Percentiles rank a stretch among this genome's conserved stretches.
These are phyloP conservation scores for Micrasema longulum DNA, from an alignment of 1,140 invertebrate genomes.

Conservation along the genomic window DNA sequence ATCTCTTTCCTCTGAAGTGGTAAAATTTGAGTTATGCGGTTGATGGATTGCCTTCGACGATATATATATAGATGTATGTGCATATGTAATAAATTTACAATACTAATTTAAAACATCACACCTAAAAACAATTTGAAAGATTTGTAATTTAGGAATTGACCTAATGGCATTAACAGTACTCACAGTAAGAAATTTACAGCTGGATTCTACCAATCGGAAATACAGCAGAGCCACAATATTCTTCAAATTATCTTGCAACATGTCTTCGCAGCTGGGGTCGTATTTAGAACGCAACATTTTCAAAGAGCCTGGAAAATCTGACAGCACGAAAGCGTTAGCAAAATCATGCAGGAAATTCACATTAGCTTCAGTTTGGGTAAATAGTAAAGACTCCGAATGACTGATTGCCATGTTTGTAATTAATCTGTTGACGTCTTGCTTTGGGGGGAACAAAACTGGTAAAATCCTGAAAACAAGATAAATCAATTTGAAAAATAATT, in stretches of 20 bases:
- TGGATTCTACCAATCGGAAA: conserved; percentile 65
- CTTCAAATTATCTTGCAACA: conserved; percentile 56
- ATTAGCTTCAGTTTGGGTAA: conserved; percentile 15
- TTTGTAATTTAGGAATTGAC: too few relatives aligned
- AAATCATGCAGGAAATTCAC: conserved; percentile 47
- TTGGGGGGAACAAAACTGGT: conserved; percentile 1
- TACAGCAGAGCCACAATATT: conserved; percentile 58
- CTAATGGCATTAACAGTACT: conserved; percentile 61
- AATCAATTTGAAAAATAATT: conserved; percentile 1
- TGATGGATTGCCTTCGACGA: too few relatives aligned
- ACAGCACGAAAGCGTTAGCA: conserved; percentile 46
- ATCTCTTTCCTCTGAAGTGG: too few relatives aligned
- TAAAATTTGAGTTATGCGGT: too few relatives aligned
- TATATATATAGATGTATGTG: too few relatives aligned
- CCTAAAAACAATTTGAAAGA: too few relatives aligned
- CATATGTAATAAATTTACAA: too few relatives aligned
- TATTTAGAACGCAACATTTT: conserved; percentile 61
- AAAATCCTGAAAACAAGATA: conserved; percentile 33
- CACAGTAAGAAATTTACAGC: conserved; percentile 74
- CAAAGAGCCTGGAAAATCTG: conserved; percentile 60
- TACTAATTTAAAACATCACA: too few relatives aligned
- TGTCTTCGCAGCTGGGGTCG: conserved; percentile 53
- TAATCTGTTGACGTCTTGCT: conserved; percentile 23
- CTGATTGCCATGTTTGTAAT: conserved; percentile 28
- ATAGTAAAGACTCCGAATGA: conserved; percentile 22